Percentiles rank a stretch among this genome's conserved stretches.
These are phyloP conservation scores for Numenius arquata DNA, from an alignment of 2,113 vertebrate species.

Conservation along the genomic window DNA sequence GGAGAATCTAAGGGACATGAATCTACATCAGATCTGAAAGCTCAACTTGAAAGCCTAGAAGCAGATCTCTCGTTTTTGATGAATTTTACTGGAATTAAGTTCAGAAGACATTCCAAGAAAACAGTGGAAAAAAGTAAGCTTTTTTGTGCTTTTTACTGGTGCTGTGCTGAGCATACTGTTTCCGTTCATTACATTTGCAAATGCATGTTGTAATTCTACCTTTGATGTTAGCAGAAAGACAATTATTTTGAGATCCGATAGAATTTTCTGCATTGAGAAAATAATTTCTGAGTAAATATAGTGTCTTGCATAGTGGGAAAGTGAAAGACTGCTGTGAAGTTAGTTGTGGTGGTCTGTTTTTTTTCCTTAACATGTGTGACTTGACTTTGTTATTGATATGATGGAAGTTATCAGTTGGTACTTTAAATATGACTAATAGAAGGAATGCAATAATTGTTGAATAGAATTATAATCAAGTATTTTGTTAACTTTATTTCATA, in stretches of 20 bases:
- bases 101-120: constrained; percentile 76
- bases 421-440: not conserved
- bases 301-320: not conserved
- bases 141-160: not conserved
- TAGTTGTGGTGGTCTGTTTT: not conserved
- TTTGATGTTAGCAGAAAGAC: not conserved
- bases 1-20: not conserved
- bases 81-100: constrained; percentile 76
- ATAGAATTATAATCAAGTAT: not conserved
- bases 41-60: constrained; percentile 74
- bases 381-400: not conserved
- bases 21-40: constrained; percentile 52
- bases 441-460: not conserved
- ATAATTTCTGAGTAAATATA: not conserved
- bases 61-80: constrained; percentile 75
- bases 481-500: constrained; percentile 10
- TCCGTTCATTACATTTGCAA: not conserved
- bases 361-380: not conserved
- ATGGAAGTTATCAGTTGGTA: not conserved
- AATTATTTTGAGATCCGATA: not conserved
- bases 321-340: not conserved
- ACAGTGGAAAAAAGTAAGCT: constrained; percentile 78
- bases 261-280: not conserved
- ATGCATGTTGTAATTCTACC: not conserved
- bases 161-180: not conserved